A percentile compares a stretch with the other conserved stretches of the same genome.
phyloP scores from a whole-genome alignment of 92 coral and sea anemone genomes.

The Galaxea fascicularis region DNA sequence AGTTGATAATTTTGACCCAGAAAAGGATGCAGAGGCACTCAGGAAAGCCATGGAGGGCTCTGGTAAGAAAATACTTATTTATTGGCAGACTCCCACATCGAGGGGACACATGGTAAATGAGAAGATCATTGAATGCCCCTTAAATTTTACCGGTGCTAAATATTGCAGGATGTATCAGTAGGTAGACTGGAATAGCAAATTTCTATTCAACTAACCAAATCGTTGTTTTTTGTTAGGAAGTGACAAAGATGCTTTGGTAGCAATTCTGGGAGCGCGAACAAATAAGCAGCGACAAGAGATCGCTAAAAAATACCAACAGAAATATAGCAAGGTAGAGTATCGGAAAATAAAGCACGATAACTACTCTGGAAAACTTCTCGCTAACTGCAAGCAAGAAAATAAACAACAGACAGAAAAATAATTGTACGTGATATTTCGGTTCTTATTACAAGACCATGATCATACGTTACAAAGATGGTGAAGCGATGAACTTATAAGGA shows the following conservation, averaged over 20 bases:
- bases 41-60: constrained; percentile 90
- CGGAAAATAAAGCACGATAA: no score
- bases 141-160: no score
- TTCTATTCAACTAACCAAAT: neutral
- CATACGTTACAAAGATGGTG: no score
- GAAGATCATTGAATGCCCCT: no score
- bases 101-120: no score
- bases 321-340: constrained; percentile 70
- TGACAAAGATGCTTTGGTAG: constrained; percentile 79
- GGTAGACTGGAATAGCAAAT: neutral
- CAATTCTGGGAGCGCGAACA: constrained; percentile 63
- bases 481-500: no score
- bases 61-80: constrained; percentile 66
- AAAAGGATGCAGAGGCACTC: constrained; percentile 73
- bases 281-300: constrained; percentile 81
- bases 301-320: constrained; percentile 61
- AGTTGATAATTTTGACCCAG: constrained; percentile 75
- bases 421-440: no score
- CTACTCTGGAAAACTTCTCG: no score
- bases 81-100: neutral
- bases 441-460: no score
- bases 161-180: no score
- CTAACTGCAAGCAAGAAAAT: no score
- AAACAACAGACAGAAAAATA: no score
- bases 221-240: constrained; percentile 52